Conservation (phyloP, 2,113 vertebrate species). For the Lophochroa leadbeateri region DNA sequence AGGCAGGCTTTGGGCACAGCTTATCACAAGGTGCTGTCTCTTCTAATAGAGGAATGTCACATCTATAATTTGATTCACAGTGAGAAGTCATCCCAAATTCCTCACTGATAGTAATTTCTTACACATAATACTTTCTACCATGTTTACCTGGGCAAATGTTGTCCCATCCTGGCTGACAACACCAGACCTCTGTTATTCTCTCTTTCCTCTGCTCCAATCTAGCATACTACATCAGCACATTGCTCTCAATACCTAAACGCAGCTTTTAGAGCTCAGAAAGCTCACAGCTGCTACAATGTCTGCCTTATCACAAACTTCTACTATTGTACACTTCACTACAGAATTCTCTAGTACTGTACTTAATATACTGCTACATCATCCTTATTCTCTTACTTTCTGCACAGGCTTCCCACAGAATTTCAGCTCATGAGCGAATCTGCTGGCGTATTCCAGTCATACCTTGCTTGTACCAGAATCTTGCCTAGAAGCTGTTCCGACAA, state of each 20-base stretch:
- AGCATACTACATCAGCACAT: not conserved
- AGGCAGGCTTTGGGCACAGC: not conserved
- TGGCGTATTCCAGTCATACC: not conserved
- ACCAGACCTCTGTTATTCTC: not conserved
- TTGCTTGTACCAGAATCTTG: not conserved
- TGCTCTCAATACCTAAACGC: not conserved
- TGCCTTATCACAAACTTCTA: not conserved
- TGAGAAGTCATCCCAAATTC: not conserved
- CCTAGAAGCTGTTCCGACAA: not conserved
- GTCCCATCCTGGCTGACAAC: not conserved
- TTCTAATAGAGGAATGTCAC: not conserved
- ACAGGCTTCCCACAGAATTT: not conserved
- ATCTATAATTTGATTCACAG: not conserved
- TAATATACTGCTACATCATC: not conserved
- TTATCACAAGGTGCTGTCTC: not conserved
- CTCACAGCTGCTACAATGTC: not conserved
- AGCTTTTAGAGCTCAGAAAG: not conserved
- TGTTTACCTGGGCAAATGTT: not conserved
- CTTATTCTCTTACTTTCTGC: not conserved
- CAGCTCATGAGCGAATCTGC: not conserved
- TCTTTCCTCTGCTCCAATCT: not conserved
- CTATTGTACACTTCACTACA: not conserved
- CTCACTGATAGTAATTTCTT: not conserved
- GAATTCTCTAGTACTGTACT: not conserved
- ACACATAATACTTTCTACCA: not conserved